These are phyloP conservation scores for Philantomba maxwellii DNA, from an alignment of 2,113 vertebrate genomes.

Conservation along the genomic window DNA sequence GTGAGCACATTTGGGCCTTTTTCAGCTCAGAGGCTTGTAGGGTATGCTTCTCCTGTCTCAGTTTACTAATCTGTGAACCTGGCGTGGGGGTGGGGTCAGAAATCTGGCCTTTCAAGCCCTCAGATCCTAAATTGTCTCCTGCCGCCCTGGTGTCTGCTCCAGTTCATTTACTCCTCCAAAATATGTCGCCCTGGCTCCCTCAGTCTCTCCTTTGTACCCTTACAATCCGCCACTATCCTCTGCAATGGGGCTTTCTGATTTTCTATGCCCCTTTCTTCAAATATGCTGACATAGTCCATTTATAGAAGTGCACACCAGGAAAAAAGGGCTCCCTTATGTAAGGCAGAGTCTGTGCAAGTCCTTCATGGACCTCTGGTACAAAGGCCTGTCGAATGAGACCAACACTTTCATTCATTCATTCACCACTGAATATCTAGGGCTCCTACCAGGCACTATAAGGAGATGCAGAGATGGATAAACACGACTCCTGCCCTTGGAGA, in stretches of 20 bases:
- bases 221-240: conserved; percentile 70
- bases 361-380: conserved; percentile 64
- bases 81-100: background rate
- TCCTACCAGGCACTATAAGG: background rate
- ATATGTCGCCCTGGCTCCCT: conserved; percentile 55
- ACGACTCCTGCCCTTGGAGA: background rate
- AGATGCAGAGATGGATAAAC: background rate
- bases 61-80: conserved; percentile 22
- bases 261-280: conserved; percentile 74
- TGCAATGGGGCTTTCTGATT: conserved; percentile 67
- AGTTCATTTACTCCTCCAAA: conserved; percentile 54
- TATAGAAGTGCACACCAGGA: conserved; percentile 71
- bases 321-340: conserved; percentile 72
- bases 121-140: conserved; percentile 25
- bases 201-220: conserved; percentile 71
- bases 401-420: conserved; percentile 68
- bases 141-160: conserved; percentile 37
- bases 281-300: conserved; percentile 76
- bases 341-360: conserved; percentile 66
- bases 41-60: background rate
- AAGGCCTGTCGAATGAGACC: conserved; percentile 53
- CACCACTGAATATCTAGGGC: background rate
- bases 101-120: conserved; percentile 34
- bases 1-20: background rate
- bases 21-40: background rate